phyloP scores from a whole-genome alignment of 2,888 invertebrate genomes.

The Heliothis peltigera region DNA sequence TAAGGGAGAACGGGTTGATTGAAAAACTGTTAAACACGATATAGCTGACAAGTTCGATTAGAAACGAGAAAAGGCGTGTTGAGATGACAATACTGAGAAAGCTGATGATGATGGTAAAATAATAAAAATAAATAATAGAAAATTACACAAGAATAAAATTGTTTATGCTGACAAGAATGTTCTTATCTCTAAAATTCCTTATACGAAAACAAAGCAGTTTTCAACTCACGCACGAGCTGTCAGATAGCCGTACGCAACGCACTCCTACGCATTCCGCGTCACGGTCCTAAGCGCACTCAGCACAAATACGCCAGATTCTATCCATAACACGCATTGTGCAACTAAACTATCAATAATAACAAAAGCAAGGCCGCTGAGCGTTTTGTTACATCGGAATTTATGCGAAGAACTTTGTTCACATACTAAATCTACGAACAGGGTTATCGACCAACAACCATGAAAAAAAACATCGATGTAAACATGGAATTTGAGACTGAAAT shows the following conservation, averaged over 20 bases:
- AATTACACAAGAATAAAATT: background rate
- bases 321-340: constrained; percentile 59
- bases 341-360: constrained; percentile 58
- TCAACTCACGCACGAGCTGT: constrained; percentile 38
- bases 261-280: constrained; percentile 51
- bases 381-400: constrained; percentile 55
- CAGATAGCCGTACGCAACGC: constrained; percentile 39
- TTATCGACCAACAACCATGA: constrained; percentile 9
- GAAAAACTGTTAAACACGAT: background rate
- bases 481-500: constrained; percentile 16
- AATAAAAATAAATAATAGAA: background rate
- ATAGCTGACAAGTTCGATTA: background rate
- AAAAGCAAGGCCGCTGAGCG: constrained; percentile 59
- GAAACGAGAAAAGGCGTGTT: background rate
- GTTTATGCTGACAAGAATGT: constrained; percentile 2
- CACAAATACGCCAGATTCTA: constrained; percentile 40
- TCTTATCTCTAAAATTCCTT: constrained; percentile 13
- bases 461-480: background rate
- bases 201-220: constrained; percentile 27
- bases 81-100: background rate
- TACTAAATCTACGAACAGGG: constrained; percentile 29
- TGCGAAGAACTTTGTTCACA: constrained; percentile 46
- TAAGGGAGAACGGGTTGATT: background rate
- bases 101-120: background rate
- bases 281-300: constrained; percentile 41